These are phyloP conservation scores for Panurus biarmicus DNA, from an alignment of 2,113 vertebrate genomes.

Conservation along the genomic window DNA sequence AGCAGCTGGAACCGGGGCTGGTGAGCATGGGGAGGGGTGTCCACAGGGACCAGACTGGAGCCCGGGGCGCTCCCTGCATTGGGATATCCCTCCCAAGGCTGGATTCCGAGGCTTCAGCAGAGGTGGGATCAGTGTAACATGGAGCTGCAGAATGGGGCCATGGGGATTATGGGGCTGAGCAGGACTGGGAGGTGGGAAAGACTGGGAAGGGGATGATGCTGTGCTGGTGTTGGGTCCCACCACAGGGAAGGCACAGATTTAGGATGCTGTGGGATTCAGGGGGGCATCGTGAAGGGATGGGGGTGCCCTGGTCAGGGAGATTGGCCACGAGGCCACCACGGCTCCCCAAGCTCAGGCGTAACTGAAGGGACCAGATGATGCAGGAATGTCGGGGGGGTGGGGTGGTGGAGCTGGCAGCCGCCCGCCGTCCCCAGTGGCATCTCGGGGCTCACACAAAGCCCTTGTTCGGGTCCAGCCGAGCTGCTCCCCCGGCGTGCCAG, in stretches of 20 bases:
- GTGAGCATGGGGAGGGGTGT: rapidly evolving
- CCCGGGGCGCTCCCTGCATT: rapidly evolving
- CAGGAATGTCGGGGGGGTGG: background rate
- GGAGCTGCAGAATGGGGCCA: rapidly evolving
- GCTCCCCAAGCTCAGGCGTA: background rate
- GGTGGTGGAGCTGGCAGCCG: background rate
- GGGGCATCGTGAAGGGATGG: background rate
- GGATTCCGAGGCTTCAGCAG: background rate
- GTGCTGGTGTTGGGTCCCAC: rapidly evolving
- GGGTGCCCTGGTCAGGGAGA: background rate
- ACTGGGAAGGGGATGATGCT: rapidly evolving
- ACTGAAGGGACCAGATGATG: constrained; percentile 73
- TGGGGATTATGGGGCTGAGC: background rate
- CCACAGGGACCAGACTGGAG: background rate
- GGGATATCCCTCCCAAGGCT: rapidly evolving
- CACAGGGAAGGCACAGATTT: rapidly evolving
- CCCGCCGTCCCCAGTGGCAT: background rate
- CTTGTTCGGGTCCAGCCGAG: background rate
- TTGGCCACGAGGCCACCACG: background rate
- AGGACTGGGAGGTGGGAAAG: background rate
- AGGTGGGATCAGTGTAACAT: background rate
- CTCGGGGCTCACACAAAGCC: constrained; percentile 62
- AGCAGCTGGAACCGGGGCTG: rapidly evolving
- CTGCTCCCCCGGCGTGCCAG: background rate
- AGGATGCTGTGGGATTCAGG: background rate